Percentiles rank a stretch among this genome's conserved stretches.
Conservation (phyloP, 2,888 invertebrate species). For the Uropetala carovei region DNA sequence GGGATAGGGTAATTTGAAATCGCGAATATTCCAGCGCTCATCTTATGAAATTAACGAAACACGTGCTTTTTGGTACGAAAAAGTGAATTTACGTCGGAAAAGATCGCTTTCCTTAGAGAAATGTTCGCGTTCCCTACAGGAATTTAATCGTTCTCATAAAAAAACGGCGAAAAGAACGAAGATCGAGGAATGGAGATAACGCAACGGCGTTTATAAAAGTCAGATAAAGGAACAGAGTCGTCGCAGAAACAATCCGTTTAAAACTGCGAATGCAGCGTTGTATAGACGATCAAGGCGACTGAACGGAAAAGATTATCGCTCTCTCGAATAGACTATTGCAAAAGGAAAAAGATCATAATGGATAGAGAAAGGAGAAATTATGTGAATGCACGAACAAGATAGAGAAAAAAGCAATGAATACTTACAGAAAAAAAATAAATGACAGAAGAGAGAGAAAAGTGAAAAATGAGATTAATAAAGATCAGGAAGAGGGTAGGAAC, state of each 20-base stretch:
- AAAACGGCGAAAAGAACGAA: neutral
- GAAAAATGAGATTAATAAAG: neutral
- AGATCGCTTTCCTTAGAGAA: neutral
- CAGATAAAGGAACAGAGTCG: neutral
- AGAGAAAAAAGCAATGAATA: neutral
- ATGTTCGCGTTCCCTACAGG: neutral
- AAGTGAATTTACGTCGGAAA: neutral
- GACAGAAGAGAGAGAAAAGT: neutral
- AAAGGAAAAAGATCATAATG: neutral
- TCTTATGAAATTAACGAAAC: neutral
- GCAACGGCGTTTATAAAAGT: neutral
- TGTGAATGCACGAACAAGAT: neutral
- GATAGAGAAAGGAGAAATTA: neutral
- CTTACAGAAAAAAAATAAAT: neutral
- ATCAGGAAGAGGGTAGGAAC: neutral
- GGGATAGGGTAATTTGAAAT: too few species aligned
- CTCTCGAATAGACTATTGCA: neutral
- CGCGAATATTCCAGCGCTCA: too few species aligned
- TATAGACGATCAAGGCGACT: neutral
- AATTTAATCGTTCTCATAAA: neutral
- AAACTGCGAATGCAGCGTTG: conserved; percentile 10
- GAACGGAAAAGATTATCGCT: neutral
- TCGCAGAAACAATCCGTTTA: neutral
- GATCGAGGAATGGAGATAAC: neutral
- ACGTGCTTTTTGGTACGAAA: neutral